Evolutionary conservation across 2,888 invertebrate species (phyloP), one percentile per base, ranked within the genome.

Genomic region (Thalpophila matura): DNA sequence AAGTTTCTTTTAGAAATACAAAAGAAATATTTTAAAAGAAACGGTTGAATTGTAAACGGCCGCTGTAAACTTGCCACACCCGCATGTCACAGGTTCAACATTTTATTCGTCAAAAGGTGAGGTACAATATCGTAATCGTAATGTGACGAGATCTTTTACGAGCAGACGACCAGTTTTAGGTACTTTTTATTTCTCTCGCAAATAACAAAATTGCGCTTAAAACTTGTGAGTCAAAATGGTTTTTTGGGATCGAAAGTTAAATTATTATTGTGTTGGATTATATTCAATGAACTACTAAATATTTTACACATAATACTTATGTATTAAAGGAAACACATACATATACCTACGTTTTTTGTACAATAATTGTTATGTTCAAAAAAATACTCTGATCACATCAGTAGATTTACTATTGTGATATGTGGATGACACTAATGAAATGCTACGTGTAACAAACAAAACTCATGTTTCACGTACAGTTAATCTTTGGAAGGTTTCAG

Each of bases 401-500:
- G 42, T 57, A 63, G 49, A 9, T 16, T n/a, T 33, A 31, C 33
- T 31, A 60, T 49, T 53, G 47, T n/a, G n/a, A n/a, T n/a, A n/a
- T n/a, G n/a, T 59, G 31, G 35, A 64, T 61, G 64, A 72, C 66
- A 72, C 64, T 84, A 82, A 86, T 86, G 77, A 88, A 83, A 81
- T 82, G 79, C 85, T 85, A 84, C 81, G 79, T 86, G 84, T 61
- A 55, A 89, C 89, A 87, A 87, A 87, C 81, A 84, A 91, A 91
- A 87, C 83, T 88, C 60, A 89, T 90, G 90, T 91, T 90, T 89
- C 83, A 87, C 85, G 58, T 72, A 75, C 61, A 76, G 68, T 81
- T 90, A 92, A 92, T 93, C 91, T 91, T 85, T 80, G 81, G 80
- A 86, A 87, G 89, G 89, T 86, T 91, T 90, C 88, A 89, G 90